Percentiles rank a stretch among this genome's conserved stretches.
phyloP scores from a whole-genome alignment of 1,140 invertebrate genomes.

The Mya arenaria region DNA sequence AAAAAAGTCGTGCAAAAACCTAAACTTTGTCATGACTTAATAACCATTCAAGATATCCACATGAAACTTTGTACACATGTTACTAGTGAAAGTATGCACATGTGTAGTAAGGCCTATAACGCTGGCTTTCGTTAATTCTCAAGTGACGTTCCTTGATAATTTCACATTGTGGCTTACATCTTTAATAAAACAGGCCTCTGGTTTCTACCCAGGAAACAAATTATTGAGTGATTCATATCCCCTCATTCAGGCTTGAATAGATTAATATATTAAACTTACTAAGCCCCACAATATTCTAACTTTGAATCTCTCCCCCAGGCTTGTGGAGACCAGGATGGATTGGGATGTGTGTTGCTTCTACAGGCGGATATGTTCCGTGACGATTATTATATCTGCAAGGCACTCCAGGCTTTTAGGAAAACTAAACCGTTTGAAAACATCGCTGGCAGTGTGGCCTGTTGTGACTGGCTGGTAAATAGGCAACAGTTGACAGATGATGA shows the following conservation, averaged over 20 bases:
- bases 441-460: constrained; percentile 53
- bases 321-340: constrained; percentile 25
- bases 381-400: constrained; percentile 38
- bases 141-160: neutral
- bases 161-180: neutral
- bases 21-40: too few relatives aligned
- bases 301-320: constrained; percentile 1
- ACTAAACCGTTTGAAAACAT: constrained; percentile 40
- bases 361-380: constrained; percentile 40
- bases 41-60: too few relatives aligned
- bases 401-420: constrained; percentile 52
- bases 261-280: neutral
- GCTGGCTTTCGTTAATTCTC: neutral
- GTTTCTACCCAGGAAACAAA: too few relatives aligned
- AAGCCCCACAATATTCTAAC: neutral
- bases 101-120: too few relatives aligned
- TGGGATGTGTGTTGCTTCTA: constrained; percentile 47
- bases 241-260: neutral
- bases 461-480: constrained; percentile 55
- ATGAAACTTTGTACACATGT: too few relatives aligned
- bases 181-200: neutral
- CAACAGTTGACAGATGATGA: neutral
- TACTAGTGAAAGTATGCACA: too few relatives aligned
- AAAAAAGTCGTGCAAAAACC: too few relatives aligned
- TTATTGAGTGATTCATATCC: neutral